Evolutionary conservation across 1,140 invertebrate genomes (phyloP), one percentile per base, ranked within the genome.

Genomic region (Solenopsis fugax): DNA sequence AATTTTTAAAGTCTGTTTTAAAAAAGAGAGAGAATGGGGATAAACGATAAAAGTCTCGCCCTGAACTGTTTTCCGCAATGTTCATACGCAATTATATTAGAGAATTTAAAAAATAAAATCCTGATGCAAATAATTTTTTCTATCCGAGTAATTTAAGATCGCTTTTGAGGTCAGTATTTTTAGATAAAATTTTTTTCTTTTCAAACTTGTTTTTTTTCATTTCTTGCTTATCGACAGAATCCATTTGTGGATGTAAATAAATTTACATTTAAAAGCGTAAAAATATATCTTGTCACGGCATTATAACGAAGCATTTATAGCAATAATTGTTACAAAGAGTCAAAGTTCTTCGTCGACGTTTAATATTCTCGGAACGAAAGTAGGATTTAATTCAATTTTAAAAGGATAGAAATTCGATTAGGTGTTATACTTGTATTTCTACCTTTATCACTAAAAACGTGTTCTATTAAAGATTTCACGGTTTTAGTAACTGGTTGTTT

Each of bases 401-500:
- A 24, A 54, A 37, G 4, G n/a, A 6, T 18, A 41, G 62, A 48
- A 69, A 71, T 86, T 76, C 34, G 34, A 86, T 64, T 12, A 64
- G 52, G n/a, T 29, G 69, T 87, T 84, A 88, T 86, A 77, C 85
- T 86, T 69, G 72, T 88, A 86, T 71, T 72, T 86, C 75, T 54
- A 81, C 81, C 58, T 86, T 88, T 54, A 69, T 86, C 64, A 45
- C 58, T 41, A 58, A 86, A 86, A 89, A 77, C n/a, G 62, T 84
- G 16, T 77, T 76, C 41, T 75, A 67, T 56, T 78, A 54, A 75
- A 85, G 67, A 48, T 76, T 69, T 67, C 84, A 50, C n/a, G 18
- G 52, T 78, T 89, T 86, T 87, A 89, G 72, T 84, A 87, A 89
- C 58, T 64, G 60, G 76, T 67, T 87, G 41, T 76, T 76, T 50